Evolutionary conservation across 2,888 invertebrate species (phyloP), one percentile per base, ranked within the genome.

Genomic region (Timema podura): DNA sequence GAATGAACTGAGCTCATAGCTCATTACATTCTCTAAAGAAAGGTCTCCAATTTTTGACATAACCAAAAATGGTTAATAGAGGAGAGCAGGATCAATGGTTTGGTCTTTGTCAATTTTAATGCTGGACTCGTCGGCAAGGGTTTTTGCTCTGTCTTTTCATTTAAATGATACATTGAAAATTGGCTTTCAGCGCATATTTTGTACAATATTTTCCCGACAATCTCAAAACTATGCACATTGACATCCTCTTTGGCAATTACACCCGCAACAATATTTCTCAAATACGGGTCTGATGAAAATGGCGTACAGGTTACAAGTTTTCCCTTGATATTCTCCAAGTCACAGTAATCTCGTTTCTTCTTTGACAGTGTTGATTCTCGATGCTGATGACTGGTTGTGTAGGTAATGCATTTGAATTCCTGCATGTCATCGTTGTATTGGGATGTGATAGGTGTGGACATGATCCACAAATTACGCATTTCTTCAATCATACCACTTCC

Each of bases 201-300:
- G 57, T 15, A 5, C 57, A 11, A 57, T 15, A 13, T 30, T 57
- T 30, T 30, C 30, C 57, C 57, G 8, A 57, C 57, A 13, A 30
- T 16, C 15, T 57, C 57, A 30, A 9, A 57, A n/a, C 30, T 30
- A 57, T 57, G 57, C 57, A 11, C 57, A 57, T 57, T 57, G 57
- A 9, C n/a, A 57, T 57, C 57, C 2, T 57, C n/a, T 30, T 57
- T 51, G 11, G 30, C 30, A 30, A 30, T 30, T 30, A 30, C 30
- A 30, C 30, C 30, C 3, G 30, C 3, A 30, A 30, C 30, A 30
- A 30, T 30, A 30, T 30, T 30, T 3, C 1, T 30, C 30, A 30
- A 30, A 30, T 1, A 30, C 3, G 30, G 30, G 30, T 30, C 30
- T 30, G 30, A 3, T 30, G 30, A 30, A 3, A 30, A 30, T 30